Evolutionary conservation across 2,888 invertebrate genomes (phyloP).

Genomic region (Calliphora vomitoria): DNA sequence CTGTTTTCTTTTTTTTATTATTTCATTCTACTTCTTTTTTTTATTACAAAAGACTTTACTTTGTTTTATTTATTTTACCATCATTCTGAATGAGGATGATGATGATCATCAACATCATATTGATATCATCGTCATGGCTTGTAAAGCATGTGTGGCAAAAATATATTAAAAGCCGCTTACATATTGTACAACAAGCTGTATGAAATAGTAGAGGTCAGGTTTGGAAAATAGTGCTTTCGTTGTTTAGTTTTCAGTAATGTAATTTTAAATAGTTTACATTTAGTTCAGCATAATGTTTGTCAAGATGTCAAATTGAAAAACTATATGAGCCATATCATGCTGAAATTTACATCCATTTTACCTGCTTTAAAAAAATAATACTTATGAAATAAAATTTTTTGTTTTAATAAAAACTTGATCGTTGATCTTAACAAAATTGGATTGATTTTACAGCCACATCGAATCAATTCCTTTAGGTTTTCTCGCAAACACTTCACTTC

Average conservation of each 20-base stretch:
- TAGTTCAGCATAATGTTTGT: no score
- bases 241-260: neutral
- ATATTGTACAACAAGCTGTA: constrained; percentile 29
- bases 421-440: no score
- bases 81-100: constrained; percentile 61
- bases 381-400: no score
- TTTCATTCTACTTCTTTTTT: neutral
- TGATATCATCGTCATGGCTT: constrained; percentile 64
- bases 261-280: no score
- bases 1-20: neutral
- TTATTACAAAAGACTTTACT: constrained; percentile 61
- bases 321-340: no score
- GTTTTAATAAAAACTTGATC: no score
- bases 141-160: constrained; percentile 71
- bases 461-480: no score
- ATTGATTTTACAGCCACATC: no score
- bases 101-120: constrained; percentile 34
- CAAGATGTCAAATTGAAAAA: no score
- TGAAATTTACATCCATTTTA: no score
- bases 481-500: no score
- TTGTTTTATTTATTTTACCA: constrained; percentile 68
- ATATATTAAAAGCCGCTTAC: constrained; percentile 73
- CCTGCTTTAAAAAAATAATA: no score
- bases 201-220: neutral
- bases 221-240: neutral